Evolutionary conservation across 2,797 vertebrate genomes (phyloP), one percentile per base, ranked within the genome.

Genomic region (Telmatherina bonti): DNA sequence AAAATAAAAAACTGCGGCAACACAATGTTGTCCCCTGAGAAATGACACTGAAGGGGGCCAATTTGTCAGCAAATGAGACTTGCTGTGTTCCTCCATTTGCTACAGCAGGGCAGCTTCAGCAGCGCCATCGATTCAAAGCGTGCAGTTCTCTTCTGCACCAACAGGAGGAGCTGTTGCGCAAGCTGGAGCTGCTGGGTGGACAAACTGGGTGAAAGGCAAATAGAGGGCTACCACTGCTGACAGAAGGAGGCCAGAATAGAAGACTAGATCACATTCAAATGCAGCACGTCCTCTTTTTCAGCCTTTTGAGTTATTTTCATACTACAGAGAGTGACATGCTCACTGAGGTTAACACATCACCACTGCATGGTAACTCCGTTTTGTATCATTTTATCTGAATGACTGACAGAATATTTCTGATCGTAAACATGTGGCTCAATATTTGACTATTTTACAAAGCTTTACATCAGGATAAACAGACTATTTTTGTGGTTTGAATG

Each of bases 151-250:
- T 0, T 1, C 22, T 27, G 20, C 2, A 4, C 87, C 89, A 72
- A 24, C 78, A 91, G 89, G 69, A 75, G 86, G 77, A 2, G 88
- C 62, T 29, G 36, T 70, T 68, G 68, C 9, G 33, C 68, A 15
- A 12, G 49, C 26, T 0, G 52, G 20, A 30, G 13, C 15, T 4
- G 8, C 0, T 2, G 18, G 9, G 18, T 57, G 2, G 13, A 30
- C 38, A 53, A 85, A 84, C 11, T 77, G 72, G 74, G 82, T 89
- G 88, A 90, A 84, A 89, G 81, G 85, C 83, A 78, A 83, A 67
- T 22, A 63, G 69, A 90, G 53, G 80, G 62, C 73, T 67, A 77
- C 22, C 45, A 41, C 47, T 68, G 65, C 83, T 89, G 86, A 89
- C 85, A 86, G 74, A 82, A 86, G 72, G 81, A 82, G 85, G 86